Evolutionary conservation across 2,113 vertebrate species (phyloP).

Genomic region (Rallus limicola): DNA sequence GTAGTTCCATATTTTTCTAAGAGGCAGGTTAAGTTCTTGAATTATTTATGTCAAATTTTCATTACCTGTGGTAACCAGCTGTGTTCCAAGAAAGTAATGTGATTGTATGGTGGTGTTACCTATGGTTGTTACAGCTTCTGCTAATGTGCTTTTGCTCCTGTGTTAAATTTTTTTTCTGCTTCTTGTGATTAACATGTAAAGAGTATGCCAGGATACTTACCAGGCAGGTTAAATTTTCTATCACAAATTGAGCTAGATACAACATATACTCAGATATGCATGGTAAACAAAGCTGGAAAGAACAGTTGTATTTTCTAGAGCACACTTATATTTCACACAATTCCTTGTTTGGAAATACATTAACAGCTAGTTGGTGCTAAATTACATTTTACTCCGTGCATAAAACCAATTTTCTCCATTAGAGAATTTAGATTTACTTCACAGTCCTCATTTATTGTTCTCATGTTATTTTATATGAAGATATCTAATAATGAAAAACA

Average conservation of each 20-base stretch:
- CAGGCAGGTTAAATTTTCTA: neutral
- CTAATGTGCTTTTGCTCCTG: neutral
- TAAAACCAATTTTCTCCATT: neutral
- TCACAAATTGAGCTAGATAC: neutral
- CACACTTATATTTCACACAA: neutral
- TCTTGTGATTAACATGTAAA: neutral
- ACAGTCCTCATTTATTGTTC: neutral
- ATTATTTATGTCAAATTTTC: neutral
- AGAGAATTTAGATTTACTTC: neutral
- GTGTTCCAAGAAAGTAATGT: conserved; percentile 9
- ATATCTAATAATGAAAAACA: neutral
- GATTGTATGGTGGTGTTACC: neutral
- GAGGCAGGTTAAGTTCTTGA: neutral
- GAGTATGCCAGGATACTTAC: neutral
- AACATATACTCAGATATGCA: neutral
- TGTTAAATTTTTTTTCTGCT: neutral
- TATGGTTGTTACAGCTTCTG: conserved; percentile 13
- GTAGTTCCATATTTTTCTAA: neutral
- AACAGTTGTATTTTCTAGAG: neutral
- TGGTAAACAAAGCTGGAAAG: neutral
- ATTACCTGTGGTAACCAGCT: conserved; percentile 23
- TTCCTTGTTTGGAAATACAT: neutral
- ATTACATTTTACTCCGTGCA: neutral
- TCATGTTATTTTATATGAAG: neutral
- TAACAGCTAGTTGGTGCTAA: neutral